Base-by-base conservation (phyloP, 2,888 invertebrate genomes). In the Drosophila sordidula region DNA sequence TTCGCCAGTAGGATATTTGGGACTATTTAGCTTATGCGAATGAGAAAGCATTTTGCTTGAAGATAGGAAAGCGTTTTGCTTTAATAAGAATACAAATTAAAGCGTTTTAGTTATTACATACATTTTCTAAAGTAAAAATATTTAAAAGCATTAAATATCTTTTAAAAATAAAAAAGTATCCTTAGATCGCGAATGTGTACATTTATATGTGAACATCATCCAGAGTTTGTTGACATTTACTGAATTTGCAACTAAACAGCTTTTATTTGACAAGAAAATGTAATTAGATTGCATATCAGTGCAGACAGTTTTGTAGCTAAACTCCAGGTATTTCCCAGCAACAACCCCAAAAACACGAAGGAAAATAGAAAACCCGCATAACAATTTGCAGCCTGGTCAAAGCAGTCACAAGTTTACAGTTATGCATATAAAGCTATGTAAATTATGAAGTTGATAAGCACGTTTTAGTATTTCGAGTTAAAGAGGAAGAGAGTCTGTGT, bases 221-320 rank as follows among this genome's bases (percentile, higher is more conserved):
- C 41, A 26, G 29, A 26, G 63, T 32, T 51, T 34, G 46, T 62
- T 70, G 71, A 58, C 57, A 47, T 49, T 59, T 47, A 42, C 16
- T 50, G 50, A 50, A 18, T 62, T 56, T 32, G 52, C 41, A 70
- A 62, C 52, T 38, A 45, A 44, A 32, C 57, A 65, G 51, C 54
- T 67, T 78, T 65, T 45, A 71, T 62, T 58, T 74, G 74, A 70
- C 66, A 74, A 59, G 45, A 62, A 67, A 73, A 68, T 76, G 72
- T 70, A 75, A 86, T 82, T 78, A 80, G 78, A 80, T 82, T 72
- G 67, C 68, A 72, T 59, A 81, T 81, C 76, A 38, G 64, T 56
- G 62, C 42, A 32, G 36, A 36, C 42, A 61, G 22, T 57, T 73
- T 41, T 42, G 45, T 47, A 56, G 67, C 47, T 34, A 62, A 45